phyloP scores from a whole-genome alignment of 2,888 invertebrate genomes.

The Nezara viridula region DNA sequence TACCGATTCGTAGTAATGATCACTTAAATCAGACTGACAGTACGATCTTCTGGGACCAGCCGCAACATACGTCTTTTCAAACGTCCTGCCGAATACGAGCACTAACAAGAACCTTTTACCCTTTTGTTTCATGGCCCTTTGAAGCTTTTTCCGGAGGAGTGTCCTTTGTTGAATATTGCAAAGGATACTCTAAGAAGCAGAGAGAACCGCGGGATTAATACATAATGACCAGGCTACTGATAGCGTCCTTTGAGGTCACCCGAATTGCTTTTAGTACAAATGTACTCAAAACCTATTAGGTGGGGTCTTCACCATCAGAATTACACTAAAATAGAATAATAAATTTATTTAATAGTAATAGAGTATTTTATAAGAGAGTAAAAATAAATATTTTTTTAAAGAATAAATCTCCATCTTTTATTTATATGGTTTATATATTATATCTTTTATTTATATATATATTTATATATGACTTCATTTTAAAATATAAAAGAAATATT shows the following conservation, averaged over 20 bases:
- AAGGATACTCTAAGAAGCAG: constrained; percentile 1
- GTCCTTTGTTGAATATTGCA: constrained; percentile 22
- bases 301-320: neutral
- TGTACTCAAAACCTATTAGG: neutral
- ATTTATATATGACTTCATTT: no score
- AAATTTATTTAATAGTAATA: no score
- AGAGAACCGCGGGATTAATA: constrained; percentile 28
- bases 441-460: no score
- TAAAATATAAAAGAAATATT: no score
- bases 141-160: neutral
- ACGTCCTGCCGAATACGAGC: neutral
- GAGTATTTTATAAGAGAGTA: no score
- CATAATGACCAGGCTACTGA: neutral
- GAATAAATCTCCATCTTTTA: no score
- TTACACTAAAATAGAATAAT: neutral
- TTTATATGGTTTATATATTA: no score
- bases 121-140: constrained; percentile 28
- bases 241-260: neutral
- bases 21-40: neutral
- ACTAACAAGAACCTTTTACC: neutral
- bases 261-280: neutral
- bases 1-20: neutral
- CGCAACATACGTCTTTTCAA: neutral
- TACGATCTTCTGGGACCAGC: neutral
- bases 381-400: no score